Conservation (phyloP, 2,888 invertebrate genomes). For the Dicranocentrus wangi region DNA sequence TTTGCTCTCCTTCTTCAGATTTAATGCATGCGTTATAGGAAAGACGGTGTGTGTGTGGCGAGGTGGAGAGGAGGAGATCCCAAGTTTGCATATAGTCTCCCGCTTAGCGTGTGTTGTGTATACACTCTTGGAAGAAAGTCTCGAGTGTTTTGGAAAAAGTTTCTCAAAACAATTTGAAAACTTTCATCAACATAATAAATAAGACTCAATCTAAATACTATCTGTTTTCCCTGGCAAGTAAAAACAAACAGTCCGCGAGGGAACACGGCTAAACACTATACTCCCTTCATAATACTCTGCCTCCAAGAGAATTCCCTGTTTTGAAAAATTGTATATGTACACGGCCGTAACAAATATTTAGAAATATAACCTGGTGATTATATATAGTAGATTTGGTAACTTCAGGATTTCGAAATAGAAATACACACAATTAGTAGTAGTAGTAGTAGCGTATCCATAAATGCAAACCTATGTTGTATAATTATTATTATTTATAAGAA, state of each 20-base stretch:
- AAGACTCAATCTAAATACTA: conserved; percentile 46
- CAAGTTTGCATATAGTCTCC: neutral
- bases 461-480: too few relatives aligned
- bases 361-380: too few relatives aligned
- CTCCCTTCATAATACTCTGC: too few relatives aligned
- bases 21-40: neutral
- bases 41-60: neutral
- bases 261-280: neutral
- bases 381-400: too few relatives aligned
- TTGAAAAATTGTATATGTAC: too few relatives aligned
- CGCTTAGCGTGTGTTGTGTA: neutral
- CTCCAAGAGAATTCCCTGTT: too few relatives aligned
- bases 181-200: conserved; percentile 49
- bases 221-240: conserved; percentile 37
- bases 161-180: conserved; percentile 46
- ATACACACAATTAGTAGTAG: too few relatives aligned
- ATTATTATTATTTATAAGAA: too few relatives aligned
- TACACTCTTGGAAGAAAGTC: neutral
- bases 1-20: neutral
- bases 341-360: too few relatives aligned
- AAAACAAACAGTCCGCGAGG: conserved; percentile 39
- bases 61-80: neutral
- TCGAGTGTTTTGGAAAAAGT: conserved; percentile 28
- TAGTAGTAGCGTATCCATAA: too few relatives aligned
- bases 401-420: too few relatives aligned